Evolutionary conservation across 2,113 vertebrate species (phyloP).

Genomic region (Tetrao urogallus): DNA sequence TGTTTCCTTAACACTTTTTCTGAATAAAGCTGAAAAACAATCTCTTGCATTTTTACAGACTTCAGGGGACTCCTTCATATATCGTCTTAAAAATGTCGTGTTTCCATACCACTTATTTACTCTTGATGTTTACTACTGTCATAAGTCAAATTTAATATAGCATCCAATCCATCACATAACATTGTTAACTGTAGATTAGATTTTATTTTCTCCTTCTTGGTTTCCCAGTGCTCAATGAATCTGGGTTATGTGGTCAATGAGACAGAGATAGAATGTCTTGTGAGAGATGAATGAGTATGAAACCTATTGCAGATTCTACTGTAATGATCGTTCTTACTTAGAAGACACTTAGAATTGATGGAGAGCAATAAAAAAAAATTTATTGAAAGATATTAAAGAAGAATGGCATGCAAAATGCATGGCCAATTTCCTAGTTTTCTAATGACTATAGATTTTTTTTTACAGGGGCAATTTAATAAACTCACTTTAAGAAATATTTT

Average conservation of each 20-base stretch:
- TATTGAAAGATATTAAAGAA: neutral
- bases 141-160: neutral
- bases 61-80: neutral
- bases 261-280: neutral
- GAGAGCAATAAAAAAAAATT: neutral
- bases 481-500: rapidly evolving
- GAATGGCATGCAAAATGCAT: neutral
- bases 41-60: neutral
- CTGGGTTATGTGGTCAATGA: neutral
- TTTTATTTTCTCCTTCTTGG: neutral
- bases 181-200: neutral
- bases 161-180: neutral
- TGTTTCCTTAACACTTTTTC: neutral
- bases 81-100: neutral
- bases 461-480: neutral
- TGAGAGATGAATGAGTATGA: neutral
- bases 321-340: neutral
- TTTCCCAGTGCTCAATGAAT: neutral
- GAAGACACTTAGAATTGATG: neutral
- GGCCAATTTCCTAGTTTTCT: neutral
- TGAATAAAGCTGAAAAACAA: neutral
- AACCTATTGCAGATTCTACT: neutral
- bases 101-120: neutral
- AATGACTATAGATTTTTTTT: neutral
- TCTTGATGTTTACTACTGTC: neutral